Evolutionary conservation across 1,140 invertebrate genomes (phyloP).

Genomic region (Drosophila santomea): DNA sequence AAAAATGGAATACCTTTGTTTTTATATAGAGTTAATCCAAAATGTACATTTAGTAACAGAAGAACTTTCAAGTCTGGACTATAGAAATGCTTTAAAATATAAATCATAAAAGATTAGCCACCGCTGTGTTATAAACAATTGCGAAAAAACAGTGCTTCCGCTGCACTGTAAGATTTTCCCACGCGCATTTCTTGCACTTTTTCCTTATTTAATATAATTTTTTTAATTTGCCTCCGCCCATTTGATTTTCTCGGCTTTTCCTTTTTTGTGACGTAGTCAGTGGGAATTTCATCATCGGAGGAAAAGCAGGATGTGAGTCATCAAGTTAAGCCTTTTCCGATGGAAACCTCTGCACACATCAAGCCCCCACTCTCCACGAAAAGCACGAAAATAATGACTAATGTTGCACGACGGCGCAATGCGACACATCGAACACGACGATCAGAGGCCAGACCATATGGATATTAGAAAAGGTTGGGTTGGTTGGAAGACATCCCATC

Average conservation of each 20-base stretch:
- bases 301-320: slow-evolving; percentile 58
- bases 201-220: slow-evolving; percentile 2
- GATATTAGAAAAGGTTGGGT: slow-evolving; percentile 19
- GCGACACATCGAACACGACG: slow-evolving; percentile 33
- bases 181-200: slow-evolving; percentile 45
- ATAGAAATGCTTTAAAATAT: no score
- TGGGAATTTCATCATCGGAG: slow-evolving; percentile 45
- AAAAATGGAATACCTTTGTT: no score
- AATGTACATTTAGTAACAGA: no score
- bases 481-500: slow-evolving; percentile 2
- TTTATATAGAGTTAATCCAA: no score
- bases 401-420: slow-evolving; percentile 40
- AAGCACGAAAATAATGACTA: slow-evolving; percentile 20
- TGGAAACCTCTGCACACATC: not conserved
- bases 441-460: not conserved
- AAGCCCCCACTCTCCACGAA: not conserved
- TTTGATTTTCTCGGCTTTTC: slow-evolving; percentile 10
- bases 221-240: not conserved
- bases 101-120: not conserved
- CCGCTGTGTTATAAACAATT: slow-evolving; percentile 3
- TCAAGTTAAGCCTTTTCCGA: slow-evolving; percentile 29
- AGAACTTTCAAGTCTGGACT: no score
- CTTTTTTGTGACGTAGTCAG: slow-evolving; percentile 23
- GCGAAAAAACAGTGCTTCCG: slow-evolving; percentile 26
- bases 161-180: slow-evolving; percentile 45